Evolutionary conservation across 2,113 vertebrate genomes (phyloP).

Genomic region (Lontra canadensis): DNA sequence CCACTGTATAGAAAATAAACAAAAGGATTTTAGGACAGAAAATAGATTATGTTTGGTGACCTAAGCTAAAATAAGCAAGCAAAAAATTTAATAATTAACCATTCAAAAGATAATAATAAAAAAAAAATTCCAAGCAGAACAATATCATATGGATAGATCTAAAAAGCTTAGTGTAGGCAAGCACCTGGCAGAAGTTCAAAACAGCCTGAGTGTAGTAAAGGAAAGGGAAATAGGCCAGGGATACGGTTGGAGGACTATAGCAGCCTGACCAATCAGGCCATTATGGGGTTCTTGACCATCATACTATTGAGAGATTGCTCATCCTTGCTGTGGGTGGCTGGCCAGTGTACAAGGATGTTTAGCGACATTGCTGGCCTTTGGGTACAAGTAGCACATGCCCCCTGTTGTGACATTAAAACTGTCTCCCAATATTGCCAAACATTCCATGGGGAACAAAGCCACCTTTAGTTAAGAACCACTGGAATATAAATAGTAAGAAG

Average conservation of each 20-base stretch:
- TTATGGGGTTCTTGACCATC: too few species aligned
- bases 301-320: not conserved
- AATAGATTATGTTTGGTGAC: not conserved
- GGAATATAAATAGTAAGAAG: not conserved
- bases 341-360: not conserved
- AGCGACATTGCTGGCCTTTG: not conserved
- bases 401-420: not conserved
- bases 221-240: not conserved
- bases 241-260: not conserved
- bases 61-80: not conserved
- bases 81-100: not conserved
- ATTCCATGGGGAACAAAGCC: not conserved
- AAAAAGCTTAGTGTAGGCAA: not conserved
- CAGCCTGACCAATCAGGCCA: not conserved
- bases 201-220: not conserved
- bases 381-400: rapidly evolving
- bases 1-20: not conserved
- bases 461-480: not conserved
- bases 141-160: not conserved
- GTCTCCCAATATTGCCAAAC: not conserved
- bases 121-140: not conserved
- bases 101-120: not conserved
- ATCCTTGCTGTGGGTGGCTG: not conserved
- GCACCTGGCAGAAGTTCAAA: not conserved
- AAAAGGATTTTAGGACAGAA: not conserved